Percentiles rank a stretch among this genome's conserved stretches.
Conservation (phyloP, 2,113 vertebrate species). For the Grantiella picta region DNA sequence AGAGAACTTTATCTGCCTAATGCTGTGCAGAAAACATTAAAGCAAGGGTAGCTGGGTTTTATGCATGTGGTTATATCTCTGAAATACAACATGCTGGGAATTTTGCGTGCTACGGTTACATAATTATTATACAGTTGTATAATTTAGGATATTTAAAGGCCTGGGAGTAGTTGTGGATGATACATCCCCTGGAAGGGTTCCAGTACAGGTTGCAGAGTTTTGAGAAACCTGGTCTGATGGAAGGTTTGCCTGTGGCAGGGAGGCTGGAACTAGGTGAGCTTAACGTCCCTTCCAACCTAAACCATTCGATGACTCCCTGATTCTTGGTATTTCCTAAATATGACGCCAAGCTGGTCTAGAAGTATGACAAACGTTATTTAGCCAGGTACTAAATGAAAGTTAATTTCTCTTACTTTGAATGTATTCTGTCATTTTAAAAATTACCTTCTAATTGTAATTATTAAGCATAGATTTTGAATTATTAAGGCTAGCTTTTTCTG, state of each 20-base stretch:
- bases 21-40: not conserved
- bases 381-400: not conserved
- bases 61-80: not conserved
- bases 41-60: not conserved
- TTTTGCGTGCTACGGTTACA: not conserved
- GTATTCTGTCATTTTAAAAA: not conserved
- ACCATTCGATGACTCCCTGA: not conserved
- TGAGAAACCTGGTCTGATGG: not conserved
- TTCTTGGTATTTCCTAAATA: not conserved
- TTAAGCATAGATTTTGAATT: not conserved
- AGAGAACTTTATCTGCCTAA: not conserved
- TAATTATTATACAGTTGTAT: not conserved
- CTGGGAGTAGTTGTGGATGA: not conserved
- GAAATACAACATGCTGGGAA: not conserved
- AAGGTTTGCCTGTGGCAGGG: not conserved
- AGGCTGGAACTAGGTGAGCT: accelerated
- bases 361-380: not conserved
- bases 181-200: not conserved
- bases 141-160: not conserved
- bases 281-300: not conserved
- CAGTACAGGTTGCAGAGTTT: not conserved
- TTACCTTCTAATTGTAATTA: not conserved
- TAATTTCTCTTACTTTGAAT: not conserved
- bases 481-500: not conserved
- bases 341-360: not conserved